A percentile compares a stretch with the other conserved stretches of the same genome.
Conservation (phyloP, 2,797 vertebrate genomes). For the Tinamus major region DNA sequence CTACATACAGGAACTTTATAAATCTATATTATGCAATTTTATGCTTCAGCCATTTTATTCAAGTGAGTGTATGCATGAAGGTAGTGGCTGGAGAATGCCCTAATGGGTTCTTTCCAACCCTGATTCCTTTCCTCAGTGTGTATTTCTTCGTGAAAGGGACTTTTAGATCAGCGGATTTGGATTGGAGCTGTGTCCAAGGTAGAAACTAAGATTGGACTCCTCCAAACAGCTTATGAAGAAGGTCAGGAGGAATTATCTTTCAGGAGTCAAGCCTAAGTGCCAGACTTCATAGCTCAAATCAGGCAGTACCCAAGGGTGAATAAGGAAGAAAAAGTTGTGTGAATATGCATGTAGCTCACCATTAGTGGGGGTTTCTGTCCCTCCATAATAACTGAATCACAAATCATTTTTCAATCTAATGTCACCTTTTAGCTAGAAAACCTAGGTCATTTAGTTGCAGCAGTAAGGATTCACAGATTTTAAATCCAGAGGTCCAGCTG, state of each 20-base stretch:
- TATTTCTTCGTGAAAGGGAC: background rate
- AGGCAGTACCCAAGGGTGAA: background rate
- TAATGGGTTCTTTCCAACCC: background rate
- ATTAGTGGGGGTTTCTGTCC: background rate
- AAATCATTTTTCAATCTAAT: conserved; percentile 14
- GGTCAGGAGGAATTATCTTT: background rate
- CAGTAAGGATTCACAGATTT: background rate
- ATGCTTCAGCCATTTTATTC: conserved; percentile 23
- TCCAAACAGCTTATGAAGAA: background rate
- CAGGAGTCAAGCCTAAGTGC: background rate
- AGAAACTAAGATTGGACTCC: background rate
- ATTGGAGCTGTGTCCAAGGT: background rate
- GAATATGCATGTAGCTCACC: background rate
- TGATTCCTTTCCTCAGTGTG: background rate
- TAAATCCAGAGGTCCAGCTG: background rate
- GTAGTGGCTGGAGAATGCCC: background rate
- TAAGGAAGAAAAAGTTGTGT: conserved; percentile 3
- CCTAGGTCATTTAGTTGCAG: conserved; percentile 21
- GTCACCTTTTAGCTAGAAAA: conserved; percentile 13
- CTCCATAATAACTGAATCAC: background rate
- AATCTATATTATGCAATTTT: conserved; percentile 44
- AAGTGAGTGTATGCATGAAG: background rate
- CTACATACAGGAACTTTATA: background rate
- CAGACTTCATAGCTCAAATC: background rate
- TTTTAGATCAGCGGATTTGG: background rate